Evolutionary conservation across 2,113 vertebrate genomes (phyloP).

Genomic region (Gymnorhina tibicen): DNA sequence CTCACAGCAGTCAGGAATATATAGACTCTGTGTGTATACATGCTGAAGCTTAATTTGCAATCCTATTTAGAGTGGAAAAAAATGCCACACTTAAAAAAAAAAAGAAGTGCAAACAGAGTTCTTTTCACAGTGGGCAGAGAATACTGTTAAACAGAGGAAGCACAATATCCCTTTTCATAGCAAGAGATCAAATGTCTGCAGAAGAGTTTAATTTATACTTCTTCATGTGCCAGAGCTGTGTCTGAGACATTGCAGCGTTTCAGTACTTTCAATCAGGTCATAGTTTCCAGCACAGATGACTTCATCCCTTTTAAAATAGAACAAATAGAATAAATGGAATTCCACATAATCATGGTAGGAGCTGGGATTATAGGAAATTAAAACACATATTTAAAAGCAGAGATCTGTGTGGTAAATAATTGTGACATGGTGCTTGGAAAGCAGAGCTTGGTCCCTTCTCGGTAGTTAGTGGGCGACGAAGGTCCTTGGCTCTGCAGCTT

Average conservation of each 20-base stretch:
- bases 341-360: slow-evolving; percentile 64
- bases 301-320: slow-evolving; percentile 76
- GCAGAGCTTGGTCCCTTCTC: slow-evolving; percentile 12
- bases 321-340: slow-evolving; percentile 75
- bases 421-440: slow-evolving; percentile 13
- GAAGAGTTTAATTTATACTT: slow-evolving; percentile 77
- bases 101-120: slow-evolving; percentile 63
- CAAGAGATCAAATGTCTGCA: slow-evolving; percentile 75
- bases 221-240: slow-evolving; percentile 68
- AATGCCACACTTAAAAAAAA: slow-evolving; percentile 51
- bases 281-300: slow-evolving; percentile 75
- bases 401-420: slow-evolving; percentile 43
- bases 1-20: slow-evolving; percentile 50
- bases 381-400: slow-evolving; percentile 62
- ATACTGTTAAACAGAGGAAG: slow-evolving; percentile 72
- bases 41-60: slow-evolving; percentile 64
- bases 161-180: slow-evolving; percentile 78
- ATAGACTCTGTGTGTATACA: slow-evolving; percentile 18
- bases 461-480: neutral
- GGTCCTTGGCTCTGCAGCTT: neutral
- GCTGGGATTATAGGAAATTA: slow-evolving; percentile 72
- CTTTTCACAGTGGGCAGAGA: slow-evolving; percentile 75
- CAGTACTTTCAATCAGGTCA: slow-evolving; percentile 70
- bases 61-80: slow-evolving; percentile 64
- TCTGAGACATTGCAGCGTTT: slow-evolving; percentile 71